Evolutionary conservation across 2,797 vertebrate genomes (phyloP), one percentile per base, ranked within the genome.

Genomic region (Helicolenus hilgendorfi): DNA sequence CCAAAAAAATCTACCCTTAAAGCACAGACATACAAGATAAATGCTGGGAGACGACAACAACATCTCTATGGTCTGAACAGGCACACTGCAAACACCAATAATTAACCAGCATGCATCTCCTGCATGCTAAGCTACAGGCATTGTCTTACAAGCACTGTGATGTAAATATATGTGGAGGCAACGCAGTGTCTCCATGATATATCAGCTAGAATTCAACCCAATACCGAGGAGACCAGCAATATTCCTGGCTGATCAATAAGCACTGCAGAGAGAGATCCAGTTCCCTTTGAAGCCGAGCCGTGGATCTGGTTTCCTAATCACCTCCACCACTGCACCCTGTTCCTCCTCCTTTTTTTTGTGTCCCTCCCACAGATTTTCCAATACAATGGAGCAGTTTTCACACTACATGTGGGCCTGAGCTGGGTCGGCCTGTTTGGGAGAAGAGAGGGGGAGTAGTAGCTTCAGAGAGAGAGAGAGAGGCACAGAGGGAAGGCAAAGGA

Each of bases 281-380:
- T 93, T 96, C 85, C 85, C 88, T 96, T 96, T 97, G 95, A 97
- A 96, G 93, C 85, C 24, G 45, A 92, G 92, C 85, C 79, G 72
- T 93, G 93, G 97, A 94, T 97, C 96, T 97, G 96, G 94, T 97
- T 97, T 96, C 95, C 94, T 96, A 97, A 97, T 97, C 93, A 95
- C 92, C 92, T 92, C 79, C 87, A 94, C 81, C 89, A 60, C 88
- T 87, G 89, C 92, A 90, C 92, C 89, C 87, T 87, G 72, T 93
- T 92, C 75, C 89, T 81, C 83, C 88, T 82, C 89, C 89, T 8
- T 49, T 49, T 49, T 49, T 86, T 84, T 94, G 93, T 92, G 93
- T 92, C 92, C 93, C 92, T 90, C 91, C 93, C 91, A 94, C 90
- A 93, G 89, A 89, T 93, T 95, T 94, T 94, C 92, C 91, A 92